phyloP scores from a whole-genome alignment of 2,113 vertebrate species.

The Galbula dea region DNA sequence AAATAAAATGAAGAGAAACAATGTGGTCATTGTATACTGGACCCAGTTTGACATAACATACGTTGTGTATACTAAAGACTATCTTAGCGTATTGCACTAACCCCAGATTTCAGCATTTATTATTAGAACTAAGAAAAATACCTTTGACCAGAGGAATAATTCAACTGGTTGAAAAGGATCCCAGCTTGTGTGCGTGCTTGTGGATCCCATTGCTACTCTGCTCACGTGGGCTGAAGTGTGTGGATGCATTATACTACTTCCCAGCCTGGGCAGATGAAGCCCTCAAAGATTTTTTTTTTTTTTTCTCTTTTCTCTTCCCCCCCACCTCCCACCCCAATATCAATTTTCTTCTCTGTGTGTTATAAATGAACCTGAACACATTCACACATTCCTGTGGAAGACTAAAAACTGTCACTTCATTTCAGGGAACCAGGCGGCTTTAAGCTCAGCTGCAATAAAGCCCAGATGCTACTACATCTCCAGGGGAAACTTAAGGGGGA shows the following conservation, averaged over 20 bases:
- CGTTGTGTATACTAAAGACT: neutral
- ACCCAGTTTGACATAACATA: neutral
- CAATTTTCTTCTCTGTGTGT: conserved; percentile 62
- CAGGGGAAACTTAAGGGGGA: conserved; percentile 47
- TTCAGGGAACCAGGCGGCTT: conserved; percentile 67
- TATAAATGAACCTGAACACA: conserved; percentile 64
- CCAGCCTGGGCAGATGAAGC: neutral
- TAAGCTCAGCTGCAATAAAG: conserved; percentile 68
- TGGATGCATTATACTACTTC: neutral
- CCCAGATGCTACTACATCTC: conserved; percentile 64
- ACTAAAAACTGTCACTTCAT: conserved; percentile 65
- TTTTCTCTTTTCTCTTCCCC: neutral
- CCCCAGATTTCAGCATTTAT: neutral
- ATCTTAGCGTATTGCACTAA: neutral
- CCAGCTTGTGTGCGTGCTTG: neutral
- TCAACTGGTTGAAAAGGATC: neutral
- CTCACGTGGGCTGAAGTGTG: neutral
- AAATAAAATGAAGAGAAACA: conserved; percentile 27
- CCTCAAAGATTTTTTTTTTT: neutral
- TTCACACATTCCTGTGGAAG: conserved; percentile 44
- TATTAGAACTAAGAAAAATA: conserved; percentile 46
- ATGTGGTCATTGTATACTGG: neutral
- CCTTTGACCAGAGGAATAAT: neutral
- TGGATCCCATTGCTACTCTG: neutral
- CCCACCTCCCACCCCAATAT: neutral